Conservation (phyloP, 1,140 invertebrate species). For the Planococcus citri region DNA sequence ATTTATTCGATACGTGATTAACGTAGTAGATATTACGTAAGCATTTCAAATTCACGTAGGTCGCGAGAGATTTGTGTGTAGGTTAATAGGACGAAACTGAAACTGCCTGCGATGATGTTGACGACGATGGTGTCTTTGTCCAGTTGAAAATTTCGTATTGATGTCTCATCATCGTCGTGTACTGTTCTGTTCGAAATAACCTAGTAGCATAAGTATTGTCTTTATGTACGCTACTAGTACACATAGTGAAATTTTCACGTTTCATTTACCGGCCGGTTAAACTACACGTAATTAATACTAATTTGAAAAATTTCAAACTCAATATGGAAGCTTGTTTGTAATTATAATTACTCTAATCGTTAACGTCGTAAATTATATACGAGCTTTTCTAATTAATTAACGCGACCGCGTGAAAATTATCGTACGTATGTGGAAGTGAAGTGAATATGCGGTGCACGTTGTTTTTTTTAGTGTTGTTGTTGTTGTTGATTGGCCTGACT, state of each 20-base stretch:
- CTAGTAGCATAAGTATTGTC: no score
- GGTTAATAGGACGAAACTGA: not conserved
- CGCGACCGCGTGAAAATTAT: not conserved
- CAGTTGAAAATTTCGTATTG: not conserved
- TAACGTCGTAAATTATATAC: not conserved
- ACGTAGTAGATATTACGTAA: no score
- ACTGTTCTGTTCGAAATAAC: no score
- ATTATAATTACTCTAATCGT: not conserved
- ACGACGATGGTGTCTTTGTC: not conserved
- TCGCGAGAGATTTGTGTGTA: not conserved
- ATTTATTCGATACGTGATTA: not conserved
- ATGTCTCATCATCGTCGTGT: not conserved
- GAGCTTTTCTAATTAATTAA: not conserved
- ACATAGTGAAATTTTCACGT: not conserved
- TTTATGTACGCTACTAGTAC: no score
- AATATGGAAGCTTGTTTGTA: slow-evolving; percentile 2
- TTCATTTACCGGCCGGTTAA: no score
- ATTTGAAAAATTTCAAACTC: not conserved
- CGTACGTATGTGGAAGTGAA: no score
- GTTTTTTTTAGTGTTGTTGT: not conserved
- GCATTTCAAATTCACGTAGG: not conserved
- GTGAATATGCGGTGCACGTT: not conserved
- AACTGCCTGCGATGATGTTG: no score
- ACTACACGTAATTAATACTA: no score
- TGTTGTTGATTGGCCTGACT: no score